Evolutionary conservation across 2,888 invertebrate species (phyloP).

Genomic region (Sceliomorpha sp.): DNA sequence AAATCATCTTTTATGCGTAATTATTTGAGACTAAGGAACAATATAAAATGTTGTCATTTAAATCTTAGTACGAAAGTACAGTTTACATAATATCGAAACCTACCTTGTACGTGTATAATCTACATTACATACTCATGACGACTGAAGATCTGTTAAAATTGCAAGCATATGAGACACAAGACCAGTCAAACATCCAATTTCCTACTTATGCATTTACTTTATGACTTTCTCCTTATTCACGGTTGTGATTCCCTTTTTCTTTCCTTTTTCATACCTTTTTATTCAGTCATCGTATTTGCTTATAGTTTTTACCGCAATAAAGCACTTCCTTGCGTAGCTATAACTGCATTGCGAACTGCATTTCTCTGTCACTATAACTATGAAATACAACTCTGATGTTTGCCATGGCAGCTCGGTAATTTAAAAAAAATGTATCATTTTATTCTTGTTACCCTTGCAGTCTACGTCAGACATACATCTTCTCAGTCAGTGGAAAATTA

Average conservation of each 20-base stretch:
- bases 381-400: constrained; percentile 2
- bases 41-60: too few species aligned
- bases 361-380: constrained; percentile 19
- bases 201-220: constrained; percentile 31
- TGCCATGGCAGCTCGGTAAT: constrained; percentile 1
- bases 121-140: background rate
- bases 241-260: constrained; percentile 29
- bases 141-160: constrained; percentile 8
- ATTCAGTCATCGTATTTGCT: constrained; percentile 21
- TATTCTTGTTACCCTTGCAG: too few species aligned
- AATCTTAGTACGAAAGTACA: too few species aligned
- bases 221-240: constrained; percentile 36
- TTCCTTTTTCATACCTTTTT: constrained; percentile 27
- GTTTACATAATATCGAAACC: too few species aligned
- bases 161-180: constrained; percentile 6
- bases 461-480: too few species aligned
- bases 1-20: too few species aligned
- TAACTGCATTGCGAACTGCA: constrained; percentile 8
- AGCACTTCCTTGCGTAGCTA: constrained; percentile 17
- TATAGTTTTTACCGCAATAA: constrained; percentile 24
- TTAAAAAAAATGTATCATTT: too few species aligned
- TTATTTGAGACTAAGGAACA: too few species aligned
- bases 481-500: too few species aligned
- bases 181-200: constrained; percentile 27
- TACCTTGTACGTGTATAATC: too few species aligned